These are phyloP conservation scores for Tetanocera ferruginea DNA, from an alignment of 2,888 invertebrate species.

Conservation along the genomic window DNA sequence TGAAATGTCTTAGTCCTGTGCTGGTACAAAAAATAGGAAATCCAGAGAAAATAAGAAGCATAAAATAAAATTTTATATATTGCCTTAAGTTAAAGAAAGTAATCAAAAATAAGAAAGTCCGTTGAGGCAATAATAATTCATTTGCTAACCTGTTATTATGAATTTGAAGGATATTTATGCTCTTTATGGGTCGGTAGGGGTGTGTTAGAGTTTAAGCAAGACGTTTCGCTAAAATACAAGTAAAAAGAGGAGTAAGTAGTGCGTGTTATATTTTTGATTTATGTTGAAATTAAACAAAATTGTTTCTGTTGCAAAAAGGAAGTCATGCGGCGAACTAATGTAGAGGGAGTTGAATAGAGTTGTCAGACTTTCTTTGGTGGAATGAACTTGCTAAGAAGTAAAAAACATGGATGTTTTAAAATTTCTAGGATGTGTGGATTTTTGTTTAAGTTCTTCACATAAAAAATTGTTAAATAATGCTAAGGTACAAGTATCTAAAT, in stretches of 20 bases:
- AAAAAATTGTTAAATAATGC: too few relatives aligned
- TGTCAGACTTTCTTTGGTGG: neutral
- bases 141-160: slow-evolving; percentile 24
- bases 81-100: slow-evolving; percentile 7
- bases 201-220: neutral
- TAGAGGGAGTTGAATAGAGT: slow-evolving; percentile 30
- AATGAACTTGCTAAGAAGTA: too few relatives aligned
- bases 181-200: neutral
- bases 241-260: neutral
- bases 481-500: too few relatives aligned
- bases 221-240: neutral
- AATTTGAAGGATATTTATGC: slow-evolving; percentile 14
- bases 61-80: neutral
- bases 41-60: neutral
- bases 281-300: slow-evolving; percentile 27
- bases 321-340: neutral
- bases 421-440: too few relatives aligned
- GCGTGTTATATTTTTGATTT: slow-evolving; percentile 30
- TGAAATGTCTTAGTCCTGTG: slow-evolving; percentile 44
- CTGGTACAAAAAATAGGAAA: neutral
- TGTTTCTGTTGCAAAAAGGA: neutral
- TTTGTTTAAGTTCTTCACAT: too few relatives aligned
- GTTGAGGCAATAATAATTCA: slow-evolving; percentile 18
- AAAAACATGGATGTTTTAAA: too few relatives aligned
- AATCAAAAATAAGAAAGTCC: slow-evolving; percentile 2